A percentile compares a stretch with the other conserved stretches of the same genome.
These are phyloP conservation scores for Chrysoperla carnea DNA, from an alignment of 1,140 invertebrate species.

Conservation along the genomic window DNA sequence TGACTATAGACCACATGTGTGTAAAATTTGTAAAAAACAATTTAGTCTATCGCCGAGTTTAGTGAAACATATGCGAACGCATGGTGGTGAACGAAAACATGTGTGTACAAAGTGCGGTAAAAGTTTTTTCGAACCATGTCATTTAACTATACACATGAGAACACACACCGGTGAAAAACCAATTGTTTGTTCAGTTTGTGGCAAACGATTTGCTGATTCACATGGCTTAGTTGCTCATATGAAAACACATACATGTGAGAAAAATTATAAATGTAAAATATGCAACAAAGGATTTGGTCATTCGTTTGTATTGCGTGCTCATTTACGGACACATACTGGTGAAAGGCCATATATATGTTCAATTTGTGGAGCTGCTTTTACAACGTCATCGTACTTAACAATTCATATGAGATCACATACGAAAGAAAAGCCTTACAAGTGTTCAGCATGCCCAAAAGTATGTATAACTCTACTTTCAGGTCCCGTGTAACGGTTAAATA, in stretches of 20 bases:
- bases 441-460: slow-evolving; percentile 14
- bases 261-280: slow-evolving; percentile 34
- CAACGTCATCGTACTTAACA: slow-evolving; percentile 60
- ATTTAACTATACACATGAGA: slow-evolving; percentile 30
- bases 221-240: slow-evolving; percentile 29
- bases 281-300: slow-evolving; percentile 18
- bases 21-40: slow-evolving; percentile 17
- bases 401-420: slow-evolving; percentile 65
- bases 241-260: slow-evolving; percentile 42
- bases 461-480: too few species aligned
- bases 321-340: slow-evolving; percentile 47
- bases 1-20: slow-evolving; percentile 18
- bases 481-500: background rate
- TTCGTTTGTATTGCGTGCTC: slow-evolving; percentile 28
- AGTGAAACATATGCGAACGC: slow-evolving; percentile 18
- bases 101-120: slow-evolving; percentile 19
- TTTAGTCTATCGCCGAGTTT: slow-evolving; percentile 16
- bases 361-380: slow-evolving; percentile 26
- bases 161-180: slow-evolving; percentile 50
- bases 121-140: slow-evolving; percentile 15
- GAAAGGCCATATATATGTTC: slow-evolving; percentile 42
- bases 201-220: slow-evolving; percentile 17
- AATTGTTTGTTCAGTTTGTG: slow-evolving; percentile 29
- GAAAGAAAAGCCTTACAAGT: slow-evolving; percentile 15
- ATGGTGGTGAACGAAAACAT: slow-evolving; percentile 20